Evolutionary conservation across 2,888 invertebrate genomes (phyloP).

Genomic region (Xanthorhoe designata): DNA sequence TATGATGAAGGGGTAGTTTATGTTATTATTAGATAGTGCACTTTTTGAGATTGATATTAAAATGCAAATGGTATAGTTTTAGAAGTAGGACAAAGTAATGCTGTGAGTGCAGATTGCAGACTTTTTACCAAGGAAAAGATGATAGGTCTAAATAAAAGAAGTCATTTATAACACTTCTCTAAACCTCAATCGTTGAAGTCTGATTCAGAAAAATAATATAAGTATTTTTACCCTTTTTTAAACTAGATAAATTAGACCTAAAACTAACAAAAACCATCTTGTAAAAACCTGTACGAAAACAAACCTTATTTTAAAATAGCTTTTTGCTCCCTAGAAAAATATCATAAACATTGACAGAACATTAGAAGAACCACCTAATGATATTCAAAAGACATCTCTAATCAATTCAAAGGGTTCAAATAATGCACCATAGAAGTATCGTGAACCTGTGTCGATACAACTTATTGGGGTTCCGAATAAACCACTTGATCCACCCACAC

Average conservation of each 20-base stretch:
- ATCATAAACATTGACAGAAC: conserved; percentile 2
- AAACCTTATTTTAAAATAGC: background rate
- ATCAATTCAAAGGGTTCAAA: conserved; percentile 40
- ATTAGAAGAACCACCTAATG: conserved; percentile 8
- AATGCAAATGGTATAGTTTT: conserved; percentile 3
- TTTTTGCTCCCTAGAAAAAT: background rate
- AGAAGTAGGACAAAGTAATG: background rate
- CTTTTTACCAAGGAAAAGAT: background rate
- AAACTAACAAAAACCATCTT: background rate
- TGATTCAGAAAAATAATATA: background rate
- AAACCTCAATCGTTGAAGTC: background rate
- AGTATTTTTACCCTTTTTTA: background rate
- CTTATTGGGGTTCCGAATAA: conserved; percentile 72
- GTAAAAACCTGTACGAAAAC: background rate
- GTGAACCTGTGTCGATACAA: conserved; percentile 62
- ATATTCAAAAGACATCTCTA: conserved; percentile 33
- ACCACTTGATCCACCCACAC: conserved; percentile 76
- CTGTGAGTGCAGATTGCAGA: background rate
- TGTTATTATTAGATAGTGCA: conserved; percentile 23
- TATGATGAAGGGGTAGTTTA: conserved; percentile 38
- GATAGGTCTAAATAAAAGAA: background rate
- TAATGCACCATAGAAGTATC: conserved; percentile 41
- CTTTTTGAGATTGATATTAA: conserved; percentile 2
- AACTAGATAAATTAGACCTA: too few species aligned
- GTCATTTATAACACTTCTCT: background rate